A percentile compares a stretch with the other conserved stretches of the same genome.
phyloP scores from a whole-genome alignment of 2,888 invertebrate genomes.

The Palloptera scutellata region DNA sequence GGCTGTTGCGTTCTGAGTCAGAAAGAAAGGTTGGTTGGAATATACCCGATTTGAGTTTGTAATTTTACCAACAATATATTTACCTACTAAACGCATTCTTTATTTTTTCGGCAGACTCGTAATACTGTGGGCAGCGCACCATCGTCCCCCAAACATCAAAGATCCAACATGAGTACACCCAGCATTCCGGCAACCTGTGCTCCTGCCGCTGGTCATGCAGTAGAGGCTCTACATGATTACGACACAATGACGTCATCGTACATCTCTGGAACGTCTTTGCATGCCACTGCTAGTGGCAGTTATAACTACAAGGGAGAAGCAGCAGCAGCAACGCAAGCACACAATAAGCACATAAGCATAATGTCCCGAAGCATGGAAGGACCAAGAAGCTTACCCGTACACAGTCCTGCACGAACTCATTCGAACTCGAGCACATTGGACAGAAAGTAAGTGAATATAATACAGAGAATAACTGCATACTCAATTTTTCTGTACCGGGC shows the following conservation, averaged over 20 bases:
- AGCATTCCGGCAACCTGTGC: conserved; percentile 47
- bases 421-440: conserved; percentile 66
- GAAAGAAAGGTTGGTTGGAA: conserved; percentile 57
- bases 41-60: conserved; percentile 4
- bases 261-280: conserved; percentile 44
- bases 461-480: no score
- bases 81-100: neutral
- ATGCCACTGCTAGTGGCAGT: conserved; percentile 41
- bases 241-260: conserved; percentile 54
- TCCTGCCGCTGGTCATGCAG: conserved; percentile 62
- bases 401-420: conserved; percentile 62
- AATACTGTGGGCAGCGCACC: conserved; percentile 71
- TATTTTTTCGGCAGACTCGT: conserved; percentile 54
- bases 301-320: conserved; percentile 30
- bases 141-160: conserved; percentile 66
- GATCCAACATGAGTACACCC: conserved; percentile 64
- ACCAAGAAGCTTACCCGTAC: conserved; percentile 67
- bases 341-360: conserved; percentile 57
- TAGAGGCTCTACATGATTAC: conserved; percentile 57
- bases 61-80: neutral
- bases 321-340: conserved; percentile 45
- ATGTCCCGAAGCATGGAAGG: conserved; percentile 72
- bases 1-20: conserved; percentile 70
- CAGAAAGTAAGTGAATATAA: conserved; percentile 64
- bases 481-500: no score